Evolutionary conservation across 2,113 vertebrate genomes (phyloP), one percentile per base, ranked within the genome.

Genomic region (Ramphastos sulfuratus): DNA sequence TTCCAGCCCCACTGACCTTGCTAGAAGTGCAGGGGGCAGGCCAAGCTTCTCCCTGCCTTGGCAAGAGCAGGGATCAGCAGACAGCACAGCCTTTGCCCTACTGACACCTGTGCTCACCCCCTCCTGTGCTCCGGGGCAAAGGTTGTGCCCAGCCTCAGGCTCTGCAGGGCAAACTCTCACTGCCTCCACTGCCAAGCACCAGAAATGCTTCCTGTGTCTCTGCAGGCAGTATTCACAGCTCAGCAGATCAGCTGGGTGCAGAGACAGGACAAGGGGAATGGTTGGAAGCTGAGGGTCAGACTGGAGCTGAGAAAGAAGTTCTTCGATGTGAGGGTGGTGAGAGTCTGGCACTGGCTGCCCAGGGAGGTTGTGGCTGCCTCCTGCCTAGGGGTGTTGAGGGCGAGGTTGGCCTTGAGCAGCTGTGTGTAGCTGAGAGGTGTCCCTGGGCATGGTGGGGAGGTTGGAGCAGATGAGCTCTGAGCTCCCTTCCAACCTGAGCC

Each of bases 1-100:
- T 81, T 82, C 80, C 90, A 96, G 50, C n/a, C n/a, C 24, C 0
- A 2, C 31, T 91, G 72, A 74, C 87, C 10, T 28, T 44, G 39
- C 54, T 73, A 12, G 77, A 82, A 82, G 55, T 0, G 23, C 61
- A 87, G 42, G 52, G 52, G 55, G 12, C 73, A 31, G 2, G 20
- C 30, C 85, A 90, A 12, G 48, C 61, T 91, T 44, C 60, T 30
- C 87, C 27, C 69, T 75, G 72, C 82, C 72, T 85, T 65, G 87
- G 66, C 60, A 54, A 65, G 27, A 87, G 82, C 2, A 6, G 46
- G 69, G 77, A 90, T 54, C 42, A 30, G 46, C 39, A 75, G 83
- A 35, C 20, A 61, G 2, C 81, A 17, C 27, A 84, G 77, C 87
- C 94, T 93, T 71, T 92, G 80, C 82, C 76, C 85, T 86, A 39